A percentile compares a stretch with the other conserved stretches of the same genome.
These are phyloP conservation scores for Gymnoscelis rufifasciata DNA, from an alignment of 2,888 invertebrate genomes.

Conservation along the genomic window DNA sequence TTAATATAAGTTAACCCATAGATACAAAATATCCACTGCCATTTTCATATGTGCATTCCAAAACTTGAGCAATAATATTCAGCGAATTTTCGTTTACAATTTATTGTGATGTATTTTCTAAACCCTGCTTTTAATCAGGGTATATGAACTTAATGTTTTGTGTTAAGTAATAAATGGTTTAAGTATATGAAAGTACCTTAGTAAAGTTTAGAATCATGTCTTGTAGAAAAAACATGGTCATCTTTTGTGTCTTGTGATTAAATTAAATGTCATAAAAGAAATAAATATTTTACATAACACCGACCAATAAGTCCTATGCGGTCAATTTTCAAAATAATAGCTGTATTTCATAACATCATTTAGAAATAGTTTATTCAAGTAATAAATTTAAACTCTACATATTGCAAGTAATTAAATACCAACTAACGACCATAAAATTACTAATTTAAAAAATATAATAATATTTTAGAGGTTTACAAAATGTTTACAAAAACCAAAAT, in stretches of 20 bases:
- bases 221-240: not conserved
- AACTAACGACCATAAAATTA: conserved; percentile 12
- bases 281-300: not conserved
- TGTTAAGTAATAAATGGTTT: too few species aligned
- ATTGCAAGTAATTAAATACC: not conserved
- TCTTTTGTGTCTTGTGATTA: conserved; percentile 3
- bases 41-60: conserved; percentile 27
- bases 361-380: not conserved
- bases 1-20: conserved; percentile 1
- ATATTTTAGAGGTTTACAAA: conserved; percentile 23
- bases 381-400: conserved; percentile 1
- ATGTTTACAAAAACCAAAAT: conserved; percentile 40
- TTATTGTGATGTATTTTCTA: not conserved
- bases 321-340: conserved; percentile 3
- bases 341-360: not conserved
- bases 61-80: conserved; percentile 29
- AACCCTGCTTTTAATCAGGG: conserved; percentile 3
- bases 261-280: conserved; percentile 6
- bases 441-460: conserved; percentile 13
- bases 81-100: conserved; percentile 17
- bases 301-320: conserved; percentile 1
- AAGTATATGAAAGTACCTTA: too few species aligned
- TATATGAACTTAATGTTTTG: not conserved
- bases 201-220: too few species aligned
- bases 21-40: conserved; percentile 27